A percentile compares a stretch with the other conserved stretches of the same genome.
phyloP scores from a whole-genome alignment of 1,140 invertebrate species.

The Heterodera schachtii region DNA sequence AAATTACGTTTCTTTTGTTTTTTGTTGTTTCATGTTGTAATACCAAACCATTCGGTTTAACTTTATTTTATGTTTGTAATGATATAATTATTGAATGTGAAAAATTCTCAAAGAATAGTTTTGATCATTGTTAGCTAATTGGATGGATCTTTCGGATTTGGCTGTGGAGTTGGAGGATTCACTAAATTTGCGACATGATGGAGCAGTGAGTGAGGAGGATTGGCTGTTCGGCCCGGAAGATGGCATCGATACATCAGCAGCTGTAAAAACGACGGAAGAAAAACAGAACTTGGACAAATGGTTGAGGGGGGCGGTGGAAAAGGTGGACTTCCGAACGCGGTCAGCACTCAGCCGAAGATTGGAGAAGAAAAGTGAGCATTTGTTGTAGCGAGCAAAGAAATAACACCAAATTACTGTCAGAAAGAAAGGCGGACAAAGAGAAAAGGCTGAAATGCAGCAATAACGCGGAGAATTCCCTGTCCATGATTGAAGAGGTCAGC shows the following conservation, averaged over 20 bases:
- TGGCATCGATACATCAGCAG: neutral
- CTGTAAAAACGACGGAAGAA: constrained; percentile 16
- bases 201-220: constrained; percentile 31
- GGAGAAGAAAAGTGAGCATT: constrained; percentile 40
- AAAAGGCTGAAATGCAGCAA: neutral
- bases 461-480: constrained; percentile 25
- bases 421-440: constrained; percentile 28
- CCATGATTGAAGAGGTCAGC: constrained; percentile 29
- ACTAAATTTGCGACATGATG: constrained; percentile 32
- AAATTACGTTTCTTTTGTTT: too few species aligned
- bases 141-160: constrained; percentile 34
- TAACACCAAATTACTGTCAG: neutral
- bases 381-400: constrained; percentile 1
- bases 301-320: constrained; percentile 37
- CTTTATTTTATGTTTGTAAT: too few species aligned
- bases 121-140: too few species aligned
- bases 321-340: constrained; percentile 39
- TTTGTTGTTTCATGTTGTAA: too few species aligned
- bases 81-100: too few species aligned
- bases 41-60: too few species aligned
- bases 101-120: too few species aligned
- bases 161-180: constrained; percentile 14
- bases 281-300: constrained; percentile 39
- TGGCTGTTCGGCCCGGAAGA: constrained; percentile 32
- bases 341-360: constrained; percentile 37